Evolutionary conservation across 2,888 invertebrate species (phyloP).

Genomic region (Bruchidius siliquastri): DNA sequence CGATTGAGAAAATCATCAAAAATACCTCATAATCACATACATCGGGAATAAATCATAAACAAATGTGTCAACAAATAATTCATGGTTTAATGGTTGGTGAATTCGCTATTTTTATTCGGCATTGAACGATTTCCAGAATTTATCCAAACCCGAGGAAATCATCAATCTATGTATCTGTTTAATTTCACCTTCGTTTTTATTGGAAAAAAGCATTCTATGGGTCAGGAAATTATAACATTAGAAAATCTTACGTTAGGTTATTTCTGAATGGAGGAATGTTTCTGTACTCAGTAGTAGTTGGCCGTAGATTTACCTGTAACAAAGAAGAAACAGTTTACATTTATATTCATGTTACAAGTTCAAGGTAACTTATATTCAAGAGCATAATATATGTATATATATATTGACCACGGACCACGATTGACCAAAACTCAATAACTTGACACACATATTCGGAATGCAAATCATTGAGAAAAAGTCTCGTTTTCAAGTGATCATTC

Average conservation of each 20-base stretch:
- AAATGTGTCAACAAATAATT: background rate
- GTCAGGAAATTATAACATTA: conserved; percentile 10
- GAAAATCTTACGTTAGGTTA: conserved; percentile 2
- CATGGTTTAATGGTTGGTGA: background rate
- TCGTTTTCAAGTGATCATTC: background rate
- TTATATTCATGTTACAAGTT: background rate
- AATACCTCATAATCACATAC: no score
- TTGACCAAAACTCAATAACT: background rate
- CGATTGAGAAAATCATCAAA: no score
- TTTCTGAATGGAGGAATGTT: conserved; percentile 1
- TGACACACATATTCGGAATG: background rate
- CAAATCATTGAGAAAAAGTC: background rate
- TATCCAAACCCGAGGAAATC: background rate
- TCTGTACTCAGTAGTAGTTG: background rate
- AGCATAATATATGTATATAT: no score
- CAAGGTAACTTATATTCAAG: no score
- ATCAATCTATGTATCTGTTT: background rate
- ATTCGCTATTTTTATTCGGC: background rate
- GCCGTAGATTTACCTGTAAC: background rate
- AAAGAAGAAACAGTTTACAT: background rate
- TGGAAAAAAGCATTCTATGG: conserved; percentile 9
- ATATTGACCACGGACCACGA: no score
- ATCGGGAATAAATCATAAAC: no score
- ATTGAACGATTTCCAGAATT: background rate
- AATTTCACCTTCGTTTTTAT: background rate